These are phyloP conservation scores for Aegithalos caudatus DNA, from an alignment of 2,113 vertebrate genomes.

Conservation along the genomic window DNA sequence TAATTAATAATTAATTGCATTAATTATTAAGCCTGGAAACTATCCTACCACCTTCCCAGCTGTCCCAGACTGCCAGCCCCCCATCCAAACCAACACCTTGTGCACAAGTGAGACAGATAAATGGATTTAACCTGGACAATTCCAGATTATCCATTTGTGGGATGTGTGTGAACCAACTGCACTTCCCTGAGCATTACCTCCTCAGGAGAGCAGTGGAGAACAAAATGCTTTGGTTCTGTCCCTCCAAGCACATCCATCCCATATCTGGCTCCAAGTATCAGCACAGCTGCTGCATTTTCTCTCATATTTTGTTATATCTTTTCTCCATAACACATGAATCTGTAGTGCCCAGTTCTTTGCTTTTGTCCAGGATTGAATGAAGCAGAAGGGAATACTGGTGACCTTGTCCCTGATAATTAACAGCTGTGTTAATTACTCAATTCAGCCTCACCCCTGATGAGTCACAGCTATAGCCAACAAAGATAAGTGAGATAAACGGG, in stretches of 20 bases:
- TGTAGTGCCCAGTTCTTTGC: background rate
- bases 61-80: background rate
- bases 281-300: background rate
- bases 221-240: background rate
- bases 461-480: background rate
- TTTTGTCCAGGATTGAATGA: background rate
- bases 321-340: too few species aligned
- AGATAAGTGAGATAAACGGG: background rate
- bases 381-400: background rate
- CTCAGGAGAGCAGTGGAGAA: background rate
- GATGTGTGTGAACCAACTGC: background rate
- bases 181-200: background rate
- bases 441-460: background rate
- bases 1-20: too few species aligned
- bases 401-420: background rate
- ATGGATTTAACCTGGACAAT: background rate
- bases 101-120: background rate
- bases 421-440: background rate
- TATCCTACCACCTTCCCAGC: background rate
- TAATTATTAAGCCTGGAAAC: background rate
- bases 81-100: background rate
- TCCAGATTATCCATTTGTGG: fast-evolving
- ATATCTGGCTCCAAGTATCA: background rate
- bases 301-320: background rate
- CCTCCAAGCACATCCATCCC: background rate